Evolutionary conservation across 2,797 vertebrate species (phyloP).

Genomic region (Fistularia tabacaria): DNA sequence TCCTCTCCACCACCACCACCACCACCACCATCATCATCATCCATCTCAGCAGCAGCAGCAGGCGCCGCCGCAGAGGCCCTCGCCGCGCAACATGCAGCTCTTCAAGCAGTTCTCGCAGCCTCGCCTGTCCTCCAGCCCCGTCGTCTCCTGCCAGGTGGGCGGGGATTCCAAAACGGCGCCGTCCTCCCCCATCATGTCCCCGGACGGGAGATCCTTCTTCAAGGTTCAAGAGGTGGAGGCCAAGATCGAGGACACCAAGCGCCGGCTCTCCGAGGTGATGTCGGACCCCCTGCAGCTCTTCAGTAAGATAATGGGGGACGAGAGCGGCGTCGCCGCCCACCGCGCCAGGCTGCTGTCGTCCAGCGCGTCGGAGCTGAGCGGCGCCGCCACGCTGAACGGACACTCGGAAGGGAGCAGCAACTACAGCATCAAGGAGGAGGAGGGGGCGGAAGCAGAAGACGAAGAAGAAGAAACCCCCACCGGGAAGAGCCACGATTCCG

Average conservation of each 20-base stretch:
- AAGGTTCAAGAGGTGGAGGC: conserved; percentile 98
- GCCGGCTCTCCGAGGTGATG: conserved; percentile 95
- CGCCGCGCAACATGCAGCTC: conserved; percentile 89
- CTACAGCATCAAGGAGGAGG: conserved; percentile 97
- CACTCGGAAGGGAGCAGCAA: conserved; percentile 84
- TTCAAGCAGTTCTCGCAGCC: conserved; percentile 98
- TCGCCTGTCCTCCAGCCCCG: conserved; percentile 78
- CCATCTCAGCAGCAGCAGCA: conserved; percentile 62
- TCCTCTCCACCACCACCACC: conserved; percentile 20
- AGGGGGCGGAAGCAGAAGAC: conserved; percentile 80
- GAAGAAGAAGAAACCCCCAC: conserved; percentile 67
- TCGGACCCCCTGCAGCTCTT: conserved; percentile 95
- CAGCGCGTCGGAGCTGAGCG: conserved; percentile 91
- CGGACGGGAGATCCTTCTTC: conserved; percentile 89
- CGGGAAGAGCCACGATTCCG: conserved; percentile 62
- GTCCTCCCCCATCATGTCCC: conserved; percentile 91
- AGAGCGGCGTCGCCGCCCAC: conserved; percentile 72
- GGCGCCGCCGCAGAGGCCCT: conserved; percentile 71
- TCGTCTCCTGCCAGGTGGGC: conserved; percentile 65
- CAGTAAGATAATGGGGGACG: conserved; percentile 97
- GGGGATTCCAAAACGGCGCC: conserved; percentile 97
- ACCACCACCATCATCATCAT: conserved; percentile 31
- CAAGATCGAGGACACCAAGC: conserved; percentile 93
- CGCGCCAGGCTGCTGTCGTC: conserved; percentile 90
- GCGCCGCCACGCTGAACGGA: conserved; percentile 82